A percentile compares a stretch with the other conserved stretches of the same genome.
Conservation (phyloP, 2,797 vertebrate genomes). For the Alfaro cultratus region DNA sequence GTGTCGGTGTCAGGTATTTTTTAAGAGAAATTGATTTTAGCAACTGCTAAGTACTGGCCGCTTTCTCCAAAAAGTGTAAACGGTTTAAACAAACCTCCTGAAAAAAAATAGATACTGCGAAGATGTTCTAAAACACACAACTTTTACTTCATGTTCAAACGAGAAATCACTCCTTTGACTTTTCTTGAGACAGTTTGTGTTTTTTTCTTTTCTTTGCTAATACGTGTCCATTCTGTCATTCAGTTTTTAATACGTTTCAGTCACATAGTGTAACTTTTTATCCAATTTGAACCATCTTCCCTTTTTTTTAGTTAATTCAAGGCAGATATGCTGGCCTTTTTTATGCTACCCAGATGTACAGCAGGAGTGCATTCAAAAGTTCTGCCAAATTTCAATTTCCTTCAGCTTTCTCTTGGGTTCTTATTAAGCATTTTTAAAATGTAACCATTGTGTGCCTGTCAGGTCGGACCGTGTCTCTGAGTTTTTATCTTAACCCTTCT, state of each 20-base stretch:
- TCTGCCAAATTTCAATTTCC: constrained; percentile 48
- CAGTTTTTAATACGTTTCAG: constrained; percentile 34
- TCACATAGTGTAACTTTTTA: constrained; percentile 12
- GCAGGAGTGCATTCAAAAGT: constrained; percentile 16
- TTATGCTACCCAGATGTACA: constrained; percentile 28
- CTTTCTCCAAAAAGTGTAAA: constrained; percentile 11
- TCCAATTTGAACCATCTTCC: not conserved
- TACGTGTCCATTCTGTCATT: constrained; percentile 33
- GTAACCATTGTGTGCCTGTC: constrained; percentile 26
- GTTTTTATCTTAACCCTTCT: constrained; percentile 14
- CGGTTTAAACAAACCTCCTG: not conserved
- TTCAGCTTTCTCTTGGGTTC: constrained; percentile 33
- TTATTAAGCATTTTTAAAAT: constrained; percentile 17
- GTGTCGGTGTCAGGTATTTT: constrained; percentile 27
- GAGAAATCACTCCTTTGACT: not conserved
- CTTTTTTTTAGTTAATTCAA: constrained; percentile 23
- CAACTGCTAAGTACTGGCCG: constrained; percentile 2
- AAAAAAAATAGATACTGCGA: not conserved
- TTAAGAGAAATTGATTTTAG: constrained; percentile 14
- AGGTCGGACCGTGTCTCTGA: constrained; percentile 29
- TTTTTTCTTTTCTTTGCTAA: not conserved
- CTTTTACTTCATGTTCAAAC: constrained; percentile 5
- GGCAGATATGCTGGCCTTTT: constrained; percentile 41
- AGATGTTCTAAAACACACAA: constrained; percentile 13
- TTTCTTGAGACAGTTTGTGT: not conserved